These are phyloP conservation scores for Zapornia atra DNA, from an alignment of 2,113 vertebrate genomes.

Conservation along the genomic window DNA sequence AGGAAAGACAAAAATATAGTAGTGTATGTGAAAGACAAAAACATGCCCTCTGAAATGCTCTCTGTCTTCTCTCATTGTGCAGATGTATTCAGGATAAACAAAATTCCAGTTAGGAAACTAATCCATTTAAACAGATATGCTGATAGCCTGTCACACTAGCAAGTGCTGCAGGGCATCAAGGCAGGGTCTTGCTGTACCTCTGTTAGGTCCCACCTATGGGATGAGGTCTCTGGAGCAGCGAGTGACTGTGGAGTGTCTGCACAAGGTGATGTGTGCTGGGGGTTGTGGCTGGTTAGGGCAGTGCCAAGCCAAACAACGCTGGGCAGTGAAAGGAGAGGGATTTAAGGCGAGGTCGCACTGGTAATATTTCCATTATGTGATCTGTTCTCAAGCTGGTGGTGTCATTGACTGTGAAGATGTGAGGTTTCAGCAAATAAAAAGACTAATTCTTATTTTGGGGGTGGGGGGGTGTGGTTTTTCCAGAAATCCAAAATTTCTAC, in stretches of 20 bases:
- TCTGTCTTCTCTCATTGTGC: not conserved
- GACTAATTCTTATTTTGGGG: not conserved
- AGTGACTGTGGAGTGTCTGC: not conserved
- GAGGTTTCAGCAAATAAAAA: not conserved
- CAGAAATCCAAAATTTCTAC: slow-evolving; percentile 99
- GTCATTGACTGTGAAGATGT: not conserved
- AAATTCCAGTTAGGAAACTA: not conserved
- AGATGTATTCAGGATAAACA: not conserved
- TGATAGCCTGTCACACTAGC: not conserved
- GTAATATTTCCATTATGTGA: not conserved
- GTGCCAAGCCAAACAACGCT: accelerated
- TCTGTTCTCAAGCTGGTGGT: not conserved
- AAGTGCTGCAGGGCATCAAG: not conserved
- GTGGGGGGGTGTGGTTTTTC: not conserved
- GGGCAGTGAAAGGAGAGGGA: not conserved
- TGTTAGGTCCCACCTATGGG: not conserved
- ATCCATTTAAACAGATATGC: not conserved
- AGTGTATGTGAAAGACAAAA: not conserved
- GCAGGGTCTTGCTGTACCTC: not conserved
- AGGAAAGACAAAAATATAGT: slow-evolving; percentile 17
- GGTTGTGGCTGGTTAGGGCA: not conserved
- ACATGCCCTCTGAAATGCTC: not conserved
- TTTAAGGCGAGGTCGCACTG: not conserved
- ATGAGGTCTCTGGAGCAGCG: not conserved
- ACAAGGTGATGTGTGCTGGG: not conserved